These are phyloP conservation scores for Delphinapterus leucas DNA, from an alignment of 2,113 vertebrate genomes.

Conservation along the genomic window DNA sequence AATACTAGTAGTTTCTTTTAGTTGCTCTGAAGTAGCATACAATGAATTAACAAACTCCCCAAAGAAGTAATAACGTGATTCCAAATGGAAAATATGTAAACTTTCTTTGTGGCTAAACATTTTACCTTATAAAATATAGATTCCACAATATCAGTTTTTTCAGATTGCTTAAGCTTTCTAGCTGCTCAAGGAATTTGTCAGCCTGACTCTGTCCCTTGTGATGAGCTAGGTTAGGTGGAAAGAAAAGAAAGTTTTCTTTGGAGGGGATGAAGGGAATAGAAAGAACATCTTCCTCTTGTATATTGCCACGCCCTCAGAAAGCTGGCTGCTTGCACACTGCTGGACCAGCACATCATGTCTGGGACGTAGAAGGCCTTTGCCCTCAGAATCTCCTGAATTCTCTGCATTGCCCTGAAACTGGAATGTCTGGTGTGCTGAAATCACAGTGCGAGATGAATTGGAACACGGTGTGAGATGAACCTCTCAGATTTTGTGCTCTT, in stretches of 20 bases:
- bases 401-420: neutral
- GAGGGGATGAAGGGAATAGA: neutral
- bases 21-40: neutral
- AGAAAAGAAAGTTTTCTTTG: neutral
- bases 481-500: neutral
- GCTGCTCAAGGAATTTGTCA: neutral
- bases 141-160: neutral
- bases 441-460: neutral
- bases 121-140: slow-evolving; percentile 20
- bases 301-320: neutral
- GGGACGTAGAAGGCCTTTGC: neutral
- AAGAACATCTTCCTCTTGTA: neutral
- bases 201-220: neutral
- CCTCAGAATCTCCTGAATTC: neutral
- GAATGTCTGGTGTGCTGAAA: neutral
- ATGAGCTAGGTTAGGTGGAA: neutral
- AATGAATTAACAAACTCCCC: neutral
- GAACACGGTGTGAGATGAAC: neutral
- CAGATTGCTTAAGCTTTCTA: neutral
- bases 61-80: neutral
- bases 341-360: accelerated
- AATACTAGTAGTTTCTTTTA: slow-evolving; percentile 55
- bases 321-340: neutral
- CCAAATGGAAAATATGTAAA: slow-evolving; percentile 33
- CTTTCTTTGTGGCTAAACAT: neutral